Percentiles rank a stretch among this genome's conserved stretches.
phyloP scores from a whole-genome alignment of 37 sponge, comb jelly and placozoan genomes.

The Corticium candelabrum region DNA sequence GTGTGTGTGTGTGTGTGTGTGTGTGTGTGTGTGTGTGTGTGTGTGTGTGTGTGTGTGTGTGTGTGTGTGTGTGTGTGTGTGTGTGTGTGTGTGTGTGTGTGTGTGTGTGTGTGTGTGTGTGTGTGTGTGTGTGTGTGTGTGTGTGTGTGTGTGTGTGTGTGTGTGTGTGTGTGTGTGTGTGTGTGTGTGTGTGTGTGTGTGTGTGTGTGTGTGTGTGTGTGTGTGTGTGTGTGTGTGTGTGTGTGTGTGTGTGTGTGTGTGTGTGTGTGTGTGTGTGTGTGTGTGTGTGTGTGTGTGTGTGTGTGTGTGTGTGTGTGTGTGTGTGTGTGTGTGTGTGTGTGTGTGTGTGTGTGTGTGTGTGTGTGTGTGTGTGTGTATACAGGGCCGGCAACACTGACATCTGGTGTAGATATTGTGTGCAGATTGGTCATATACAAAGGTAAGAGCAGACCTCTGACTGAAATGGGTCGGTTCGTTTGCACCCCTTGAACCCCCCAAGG shows the following conservation, averaged over 20 bases:
- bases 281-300: conserved; percentile 7
- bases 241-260: conserved; percentile 17
- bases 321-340: conserved; percentile 15
- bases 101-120: conserved; percentile 5
- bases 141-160: conserved; percentile 5
- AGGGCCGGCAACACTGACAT: too few relatives aligned
- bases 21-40: conserved; percentile 5
- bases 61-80: conserved; percentile 5
- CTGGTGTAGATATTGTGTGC: too few relatives aligned
- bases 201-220: conserved; percentile 9
- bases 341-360: conserved; percentile 11
- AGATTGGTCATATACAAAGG: too few relatives aligned
- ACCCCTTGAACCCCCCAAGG: too few relatives aligned
- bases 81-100: conserved; percentile 5
- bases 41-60: conserved; percentile 5
- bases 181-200: conserved; percentile 5
- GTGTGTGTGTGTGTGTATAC: conserved; percentile 12
- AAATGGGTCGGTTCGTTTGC: too few relatives aligned
- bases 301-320: conserved; percentile 24
- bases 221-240: background rate
- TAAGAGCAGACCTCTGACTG: too few relatives aligned
- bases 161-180: conserved; percentile 5
- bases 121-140: conserved; percentile 5
- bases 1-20: conserved; percentile 5
- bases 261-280: conserved; percentile 13